Evolutionary conservation across 2,888 invertebrate genomes (phyloP).

Genomic region (Torymus aiolomorphi): DNA sequence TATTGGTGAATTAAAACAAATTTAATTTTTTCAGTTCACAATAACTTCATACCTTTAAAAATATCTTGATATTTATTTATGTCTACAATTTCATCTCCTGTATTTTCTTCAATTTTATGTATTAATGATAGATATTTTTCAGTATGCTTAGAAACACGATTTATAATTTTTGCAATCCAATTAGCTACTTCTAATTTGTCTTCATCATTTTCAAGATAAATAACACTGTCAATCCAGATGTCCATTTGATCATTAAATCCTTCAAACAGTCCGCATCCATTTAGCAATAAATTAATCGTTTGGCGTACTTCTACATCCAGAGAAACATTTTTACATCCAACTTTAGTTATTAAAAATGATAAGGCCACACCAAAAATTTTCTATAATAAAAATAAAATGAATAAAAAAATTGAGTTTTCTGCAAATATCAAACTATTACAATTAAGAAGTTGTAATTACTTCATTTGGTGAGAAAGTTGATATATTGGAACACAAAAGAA

Average conservation of each 20-base stretch:
- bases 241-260: conserved; percentile 81
- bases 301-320: conserved; percentile 75
- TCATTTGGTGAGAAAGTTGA: conserved; percentile 69
- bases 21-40: neutral
- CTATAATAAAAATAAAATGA: conserved; percentile 53
- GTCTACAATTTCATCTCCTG: conserved; percentile 58
- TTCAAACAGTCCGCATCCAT: conserved; percentile 82
- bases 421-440: too few relatives aligned
- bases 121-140: conserved; percentile 67
- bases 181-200: conserved; percentile 63
- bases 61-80: conserved; percentile 62
- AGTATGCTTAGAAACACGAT: conserved; percentile 61
- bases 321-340: conserved; percentile 57
- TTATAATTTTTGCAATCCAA: conserved; percentile 68
- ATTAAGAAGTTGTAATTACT: conserved; percentile 51
- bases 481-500: conserved; percentile 66
- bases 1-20: conserved; percentile 20
- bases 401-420: neutral
- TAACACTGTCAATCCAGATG: conserved; percentile 80
- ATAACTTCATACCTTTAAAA: conserved; percentile 59
- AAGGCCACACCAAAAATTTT: conserved; percentile 64
- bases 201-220: conserved; percentile 62
- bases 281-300: conserved; percentile 79
- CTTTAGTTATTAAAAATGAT: conserved; percentile 65
- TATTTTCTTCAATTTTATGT: conserved; percentile 63